Base-by-base conservation (phyloP, 1,140 invertebrate species). In the Venturia canescens region DNA sequence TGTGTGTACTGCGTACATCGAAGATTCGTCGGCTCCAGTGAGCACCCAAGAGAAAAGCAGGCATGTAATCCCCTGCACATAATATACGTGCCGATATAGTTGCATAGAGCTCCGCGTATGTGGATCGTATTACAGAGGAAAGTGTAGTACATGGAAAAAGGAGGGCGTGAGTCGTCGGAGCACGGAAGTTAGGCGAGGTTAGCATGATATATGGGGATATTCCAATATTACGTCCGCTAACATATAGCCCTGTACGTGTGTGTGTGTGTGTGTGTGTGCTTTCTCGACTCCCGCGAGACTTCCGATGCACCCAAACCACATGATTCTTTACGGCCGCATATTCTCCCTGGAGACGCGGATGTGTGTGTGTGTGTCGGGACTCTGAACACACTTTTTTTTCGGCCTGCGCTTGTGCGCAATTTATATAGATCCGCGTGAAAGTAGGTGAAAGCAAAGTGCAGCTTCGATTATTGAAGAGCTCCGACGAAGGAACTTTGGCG, bases 151-250 rank as follows among this genome's bases (percentile, higher is more conserved):
- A 77, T 63, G 60, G 16, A 29, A 44, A 21, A 77, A 77, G 31
- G 75, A 38, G 57, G 75, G 60, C 21, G 57, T 23, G 57, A 66
- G 75, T 63, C 80, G 63, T 63, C 67, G 80, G 75, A 44, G 38
- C 38, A 44, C 78, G 77, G 79, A 84, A 83, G 70, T 83, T 80
- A 85, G 80, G 83, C 83, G 83, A 82, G 83, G 83, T 86, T 83
- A 82, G 53, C 44, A 79, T 87, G 85, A 89, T 86, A 85, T 87
- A 88, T 84, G 84, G 78, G 78, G 84, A 84, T 86, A 82, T 84
- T 83, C 82, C 66, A 81, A 87, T 86, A 89, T 88, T 89, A 86
- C 84, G 29, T 21, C 34, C 75, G 18, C 60, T n/a, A 60, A 60
- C 18, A 16, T 34, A 29, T 11, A 63, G 3, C 29, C 66, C 31